phyloP scores from a whole-genome alignment of 92 coral and sea anemone species.

The Bergia puertoricense region DNA sequence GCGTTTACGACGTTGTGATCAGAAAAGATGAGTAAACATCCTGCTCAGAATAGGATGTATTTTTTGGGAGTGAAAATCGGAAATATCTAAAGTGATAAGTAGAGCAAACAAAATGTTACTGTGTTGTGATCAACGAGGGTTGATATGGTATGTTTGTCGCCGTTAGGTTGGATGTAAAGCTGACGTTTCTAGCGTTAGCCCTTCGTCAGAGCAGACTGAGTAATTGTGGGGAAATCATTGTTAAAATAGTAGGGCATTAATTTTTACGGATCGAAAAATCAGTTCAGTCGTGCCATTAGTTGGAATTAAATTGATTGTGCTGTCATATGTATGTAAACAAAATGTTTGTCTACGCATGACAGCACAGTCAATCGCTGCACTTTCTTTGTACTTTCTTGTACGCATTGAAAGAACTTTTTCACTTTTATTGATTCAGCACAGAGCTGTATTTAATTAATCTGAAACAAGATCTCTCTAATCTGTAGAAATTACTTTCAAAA shows the following conservation, averaged over 20 bases:
- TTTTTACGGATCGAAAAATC: too few species aligned
- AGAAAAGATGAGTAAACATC: background rate
- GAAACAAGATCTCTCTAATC: background rate
- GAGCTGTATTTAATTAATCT: conserved; percentile 21
- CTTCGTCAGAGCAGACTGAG: too few species aligned
- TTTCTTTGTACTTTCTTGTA: background rate
- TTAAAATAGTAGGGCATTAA: too few species aligned
- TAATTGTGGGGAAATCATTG: too few species aligned
- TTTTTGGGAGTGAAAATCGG: background rate
- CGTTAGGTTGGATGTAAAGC: too few species aligned
- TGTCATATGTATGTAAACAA: background rate
- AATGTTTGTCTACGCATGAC: background rate
- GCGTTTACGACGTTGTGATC: background rate
- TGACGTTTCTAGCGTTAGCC: too few species aligned
- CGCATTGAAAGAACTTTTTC: background rate
- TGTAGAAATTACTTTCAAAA: background rate
- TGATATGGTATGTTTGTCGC: too few species aligned
- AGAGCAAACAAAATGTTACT: background rate
- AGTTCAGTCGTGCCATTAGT: too few species aligned
- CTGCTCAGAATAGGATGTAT: background rate
- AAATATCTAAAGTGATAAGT: background rate
- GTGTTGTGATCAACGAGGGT: too few species aligned
- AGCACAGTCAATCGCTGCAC: background rate
- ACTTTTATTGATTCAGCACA: background rate
- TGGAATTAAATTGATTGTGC: too few species aligned